Evolutionary conservation across 2,888 invertebrate genomes (phyloP), one percentile per base, ranked within the genome.

Genomic region (Nomada ferruginata): DNA sequence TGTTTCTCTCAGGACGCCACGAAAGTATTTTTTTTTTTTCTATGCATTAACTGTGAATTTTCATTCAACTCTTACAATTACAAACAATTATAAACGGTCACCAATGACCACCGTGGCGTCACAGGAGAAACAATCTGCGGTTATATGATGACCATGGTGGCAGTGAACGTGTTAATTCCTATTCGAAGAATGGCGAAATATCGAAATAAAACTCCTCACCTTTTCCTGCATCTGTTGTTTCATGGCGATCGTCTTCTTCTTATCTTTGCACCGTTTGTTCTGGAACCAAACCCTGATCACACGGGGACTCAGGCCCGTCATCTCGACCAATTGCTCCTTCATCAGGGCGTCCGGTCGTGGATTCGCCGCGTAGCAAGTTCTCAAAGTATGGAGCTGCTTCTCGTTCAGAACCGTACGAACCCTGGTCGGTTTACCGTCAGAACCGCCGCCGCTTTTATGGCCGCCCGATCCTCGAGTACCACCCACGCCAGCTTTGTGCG

Each of bases 241-340:
- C 96, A 99, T 97, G 91, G 98, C 97, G 69, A 99, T 97, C 73
- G 98, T 98, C 94, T 98, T 97, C 95, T 99, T 99, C 95, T 99
- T 99, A 95, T 99, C 98, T 94, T 99, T 99, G 95, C 98, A 99
- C 85, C 99, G 95, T 94, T 99, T 99, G 94, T 99, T 99, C 94
- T 99, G 99, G 95, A 99, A 99, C 99, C 99, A 99, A 79, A 99
- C 99, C 92, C 99, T 96, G 93, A 99, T 99, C 90, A 99, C 99
- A 20, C 99, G 95, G 26, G 99, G 99, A 91, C 98, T 98, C 70
- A 99, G 96, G 0, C 98, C 97, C 20, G 99, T 99, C 99, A 99
- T 99, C 94, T 99, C 99, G 59, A 99, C 99, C 84, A 99, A 96
- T 94, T 99, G 99, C 94, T 99, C 99, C 95, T 99, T 99, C 98